These are phyloP conservation scores for Psophia crepitans DNA, from an alignment of 2,113 vertebrate species.

Conservation along the genomic window DNA sequence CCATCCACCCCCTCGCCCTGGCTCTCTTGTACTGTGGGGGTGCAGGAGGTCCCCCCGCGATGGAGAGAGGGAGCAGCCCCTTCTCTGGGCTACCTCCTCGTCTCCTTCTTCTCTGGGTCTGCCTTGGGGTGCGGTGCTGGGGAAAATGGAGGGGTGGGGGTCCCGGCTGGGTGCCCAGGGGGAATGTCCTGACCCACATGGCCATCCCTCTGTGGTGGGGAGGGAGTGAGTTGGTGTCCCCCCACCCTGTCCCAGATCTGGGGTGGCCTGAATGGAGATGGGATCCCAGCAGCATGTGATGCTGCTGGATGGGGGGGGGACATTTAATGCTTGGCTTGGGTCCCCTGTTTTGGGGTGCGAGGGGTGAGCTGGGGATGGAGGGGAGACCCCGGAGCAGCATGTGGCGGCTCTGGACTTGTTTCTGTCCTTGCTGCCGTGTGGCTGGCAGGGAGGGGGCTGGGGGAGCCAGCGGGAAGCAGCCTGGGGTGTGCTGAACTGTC, in stretches of 20 bases:
- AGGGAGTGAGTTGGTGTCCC: neutral
- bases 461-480: neutral
- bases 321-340: neutral
- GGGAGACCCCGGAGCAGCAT: neutral
- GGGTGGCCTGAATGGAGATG: neutral
- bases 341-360: neutral
- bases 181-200: fast-evolving
- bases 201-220: fast-evolving
- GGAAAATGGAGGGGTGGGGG: neutral
- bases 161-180: neutral
- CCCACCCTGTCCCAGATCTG: fast-evolving
- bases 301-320: neutral
- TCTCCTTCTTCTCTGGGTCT: neutral
- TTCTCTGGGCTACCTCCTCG: fast-evolving
- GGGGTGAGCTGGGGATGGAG: neutral
- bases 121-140: fast-evolving
- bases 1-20: neutral
- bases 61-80: neutral
- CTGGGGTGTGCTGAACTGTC: neutral
- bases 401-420: neutral
- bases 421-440: neutral
- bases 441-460: neutral
- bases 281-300: neutral
- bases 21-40: neutral
- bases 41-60: fast-evolving